phyloP scores from a whole-genome alignment of 2,888 invertebrate species.

The Crossocerus cetratus region DNA sequence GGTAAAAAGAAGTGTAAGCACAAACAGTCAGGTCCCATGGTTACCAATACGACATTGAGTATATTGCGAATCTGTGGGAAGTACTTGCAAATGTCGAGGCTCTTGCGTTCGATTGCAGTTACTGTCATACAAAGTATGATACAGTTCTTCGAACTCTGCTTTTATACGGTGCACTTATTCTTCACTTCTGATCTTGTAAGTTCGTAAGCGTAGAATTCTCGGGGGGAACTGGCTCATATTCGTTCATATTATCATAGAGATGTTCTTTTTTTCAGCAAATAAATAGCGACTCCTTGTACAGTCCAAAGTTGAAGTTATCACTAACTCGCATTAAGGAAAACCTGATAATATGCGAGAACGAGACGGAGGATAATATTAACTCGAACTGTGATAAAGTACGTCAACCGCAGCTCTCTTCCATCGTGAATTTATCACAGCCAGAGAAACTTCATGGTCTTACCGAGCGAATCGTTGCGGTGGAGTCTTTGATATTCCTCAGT shows the following conservation, averaged over 20 bases:
- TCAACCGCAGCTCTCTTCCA: constrained; percentile 81
- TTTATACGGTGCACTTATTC: constrained; percentile 91
- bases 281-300: constrained; percentile 80
- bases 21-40: constrained; percentile 79
- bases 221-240: too few relatives aligned
- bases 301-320: constrained; percentile 84
- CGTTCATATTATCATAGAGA: too few relatives aligned
- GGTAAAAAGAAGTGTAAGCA: constrained; percentile 71
- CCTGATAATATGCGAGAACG: constrained; percentile 79
- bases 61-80: constrained; percentile 93
- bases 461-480: constrained; percentile 93
- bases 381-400: constrained; percentile 76
- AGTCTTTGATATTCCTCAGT: constrained; percentile 93
- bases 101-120: constrained; percentile 92
- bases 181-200: constrained; percentile 88
- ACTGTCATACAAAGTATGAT: constrained; percentile 95
- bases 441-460: constrained; percentile 89
- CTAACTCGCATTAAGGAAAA: constrained; percentile 88
- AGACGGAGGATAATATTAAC: constrained; percentile 69
- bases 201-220: constrained; percentile 29
- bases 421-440: constrained; percentile 83
- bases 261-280: constrained; percentile 75
- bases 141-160: constrained; percentile 95
- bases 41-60: constrained; percentile 95
- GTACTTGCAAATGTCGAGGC: constrained; percentile 94